Base-by-base conservation (phyloP, 2,113 vertebrate genomes). In the Plestiodon gilberti region DNA sequence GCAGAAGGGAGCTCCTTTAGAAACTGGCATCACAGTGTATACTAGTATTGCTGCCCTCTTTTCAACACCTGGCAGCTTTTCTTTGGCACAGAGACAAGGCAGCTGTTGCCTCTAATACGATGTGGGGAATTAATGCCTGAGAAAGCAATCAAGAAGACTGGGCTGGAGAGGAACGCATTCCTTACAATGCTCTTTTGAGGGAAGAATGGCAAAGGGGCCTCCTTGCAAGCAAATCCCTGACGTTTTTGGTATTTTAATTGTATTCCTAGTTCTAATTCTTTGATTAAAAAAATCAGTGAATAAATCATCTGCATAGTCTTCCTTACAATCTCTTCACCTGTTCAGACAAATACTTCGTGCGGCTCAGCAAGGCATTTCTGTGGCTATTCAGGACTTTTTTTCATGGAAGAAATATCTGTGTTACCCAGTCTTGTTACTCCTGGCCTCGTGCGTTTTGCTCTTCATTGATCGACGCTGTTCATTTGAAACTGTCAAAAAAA, bases 161-260 rank as follows among this genome's bases (percentile, higher is more conserved):
- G 30, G 17, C 28, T 69, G 65, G 48, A 84, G 62, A 70, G 43
- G 43, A 8, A 20, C 13, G 23, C 74, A 65, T 89, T 73, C 17
- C 62, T 82, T 74, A 25, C 25, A 73, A 65, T n/a, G 5, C 33
- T 33, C 57, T 79, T 83, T 78, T 71, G 84, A 73, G 28, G 33
- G 18, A 86, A 89, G 30, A 78, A 78, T 62, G 40, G 35, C 22
- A 30, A 64, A 65, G 78, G 55, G 38, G 15, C 52, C 70, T 38
- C 30, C 20, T 14, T 61, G 61, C 65, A 35, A 61, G 82, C 73
- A 70, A 61, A 76, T 76, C 40, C 23, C 64, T 77, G n/a, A 74
- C 18, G 48, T 69, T 81, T 85, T 82, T 85, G 79, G 79, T 85
- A 61, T 90, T 91, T 93, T 83, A 90, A 77, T 85, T 90, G 71